Conservation (phyloP, 1,140 invertebrate genomes). For the Drosophila jambulina region DNA sequence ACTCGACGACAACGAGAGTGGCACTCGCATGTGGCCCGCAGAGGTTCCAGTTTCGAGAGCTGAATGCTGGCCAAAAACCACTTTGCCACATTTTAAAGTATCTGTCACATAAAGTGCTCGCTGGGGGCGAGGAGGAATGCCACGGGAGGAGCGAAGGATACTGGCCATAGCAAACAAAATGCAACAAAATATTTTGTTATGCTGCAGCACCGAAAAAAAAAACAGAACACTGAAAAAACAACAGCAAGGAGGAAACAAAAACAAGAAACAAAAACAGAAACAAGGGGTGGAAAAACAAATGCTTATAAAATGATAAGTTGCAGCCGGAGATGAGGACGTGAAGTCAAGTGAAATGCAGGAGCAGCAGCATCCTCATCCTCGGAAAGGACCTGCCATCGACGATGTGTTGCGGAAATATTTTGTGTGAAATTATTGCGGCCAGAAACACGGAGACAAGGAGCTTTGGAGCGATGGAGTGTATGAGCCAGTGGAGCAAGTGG, state of each 20-base stretch:
- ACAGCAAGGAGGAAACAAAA: conserved; percentile 12
- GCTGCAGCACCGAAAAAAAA: conserved; percentile 34
- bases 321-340: conserved; percentile 54
- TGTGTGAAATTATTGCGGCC: conserved; percentile 72
- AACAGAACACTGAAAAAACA: conserved; percentile 54
- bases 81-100: conserved; percentile 79
- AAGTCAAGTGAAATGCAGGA: conserved; percentile 78
- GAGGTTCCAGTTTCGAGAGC: conserved; percentile 8
- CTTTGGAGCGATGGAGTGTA: neutral
- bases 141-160: neutral
- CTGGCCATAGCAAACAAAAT: conserved; percentile 57
- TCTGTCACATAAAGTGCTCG: conserved; percentile 74
- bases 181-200: conserved; percentile 81
- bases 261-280: conserved; percentile 31
- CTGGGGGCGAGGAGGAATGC: neutral
- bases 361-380: conserved; percentile 6
- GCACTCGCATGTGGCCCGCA: conserved; percentile 6
- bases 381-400: conserved; percentile 60
- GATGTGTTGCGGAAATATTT: conserved; percentile 77
- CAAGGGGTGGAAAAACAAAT: conserved; percentile 60
- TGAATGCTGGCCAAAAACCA: conserved; percentile 57
- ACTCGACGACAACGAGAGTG: conserved; percentile 11
- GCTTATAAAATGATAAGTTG: conserved; percentile 81
- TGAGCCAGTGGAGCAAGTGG: neutral
- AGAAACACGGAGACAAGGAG: conserved; percentile 19